Evolutionary conservation across 92 coral and sea anemone genomes (phyloP).

Genomic region (Parazoanthus darwini): DNA sequence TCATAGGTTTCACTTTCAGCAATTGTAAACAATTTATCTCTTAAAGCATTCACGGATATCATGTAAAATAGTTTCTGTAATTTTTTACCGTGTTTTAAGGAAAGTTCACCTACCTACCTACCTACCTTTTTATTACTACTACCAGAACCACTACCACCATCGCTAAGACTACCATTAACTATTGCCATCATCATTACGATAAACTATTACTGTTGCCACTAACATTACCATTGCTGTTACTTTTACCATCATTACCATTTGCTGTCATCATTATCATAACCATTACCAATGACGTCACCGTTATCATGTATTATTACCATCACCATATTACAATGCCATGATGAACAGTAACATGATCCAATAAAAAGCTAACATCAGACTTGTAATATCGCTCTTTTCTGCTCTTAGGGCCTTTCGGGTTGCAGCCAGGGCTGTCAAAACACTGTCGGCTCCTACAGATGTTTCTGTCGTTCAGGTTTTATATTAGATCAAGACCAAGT

Average conservation of each 20-base stretch:
- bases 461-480: constrained; percentile 71
- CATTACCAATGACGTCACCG: background rate
- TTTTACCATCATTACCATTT: too few relatives aligned
- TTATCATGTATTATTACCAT: background rate
- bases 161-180: background rate
- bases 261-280: background rate
- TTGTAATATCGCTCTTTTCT: background rate
- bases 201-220: too few relatives aligned
- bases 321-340: too few relatives aligned
- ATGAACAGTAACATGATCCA: background rate
- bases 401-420: constrained; percentile 56
- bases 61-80: too few relatives aligned
- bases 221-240: background rate
- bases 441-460: constrained; percentile 74
- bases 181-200: background rate
- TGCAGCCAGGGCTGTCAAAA: constrained; percentile 77
- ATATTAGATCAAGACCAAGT: constrained; percentile 59
- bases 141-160: background rate
- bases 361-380: background rate
- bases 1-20: too few relatives aligned
- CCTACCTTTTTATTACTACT: too few relatives aligned
- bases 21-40: too few relatives aligned
- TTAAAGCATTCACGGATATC: too few relatives aligned
- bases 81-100: too few relatives aligned
- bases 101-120: too few relatives aligned